Evolutionary conservation across 2,797 vertebrate species (phyloP).

Genomic region (Malacoraja senta): DNA sequence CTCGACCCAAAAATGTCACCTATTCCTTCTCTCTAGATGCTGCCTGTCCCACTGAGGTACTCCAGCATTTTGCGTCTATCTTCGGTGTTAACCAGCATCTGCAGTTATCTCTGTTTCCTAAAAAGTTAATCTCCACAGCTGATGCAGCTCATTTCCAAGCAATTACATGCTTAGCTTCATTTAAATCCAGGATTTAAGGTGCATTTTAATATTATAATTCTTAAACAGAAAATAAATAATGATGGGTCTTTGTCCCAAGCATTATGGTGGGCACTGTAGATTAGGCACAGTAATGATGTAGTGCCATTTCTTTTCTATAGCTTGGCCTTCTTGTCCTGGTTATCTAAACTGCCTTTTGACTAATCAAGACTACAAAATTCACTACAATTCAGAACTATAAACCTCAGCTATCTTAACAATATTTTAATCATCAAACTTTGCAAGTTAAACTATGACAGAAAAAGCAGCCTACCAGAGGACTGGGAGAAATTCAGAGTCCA

Average conservation of each 20-base stretch:
- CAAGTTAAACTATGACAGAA: background rate
- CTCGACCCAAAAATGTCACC: too few species aligned
- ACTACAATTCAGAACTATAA: background rate
- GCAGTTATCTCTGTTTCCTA: too few species aligned
- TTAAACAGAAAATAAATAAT: background rate
- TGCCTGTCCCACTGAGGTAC: too few species aligned
- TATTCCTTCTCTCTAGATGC: too few species aligned
- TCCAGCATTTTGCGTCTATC: too few species aligned
- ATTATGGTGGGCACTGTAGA: too few species aligned
- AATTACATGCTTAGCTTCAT: background rate
- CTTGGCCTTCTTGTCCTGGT: background rate
- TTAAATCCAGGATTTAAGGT: background rate
- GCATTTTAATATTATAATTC: background rate
- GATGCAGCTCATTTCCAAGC: background rate
- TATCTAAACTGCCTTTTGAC: background rate
- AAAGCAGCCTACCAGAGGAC: too few species aligned
- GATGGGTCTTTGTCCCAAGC: too few species aligned
- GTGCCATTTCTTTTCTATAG: background rate
- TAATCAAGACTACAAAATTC: background rate
- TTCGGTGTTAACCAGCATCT: too few species aligned
- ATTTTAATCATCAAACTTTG: background rate
- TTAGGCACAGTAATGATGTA: background rate
- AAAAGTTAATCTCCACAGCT: too few species aligned
- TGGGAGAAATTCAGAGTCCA: too few species aligned
- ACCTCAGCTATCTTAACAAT: background rate